Evolutionary conservation across 2,888 invertebrate genomes (phyloP).

Genomic region (Acleris sparsana): DNA sequence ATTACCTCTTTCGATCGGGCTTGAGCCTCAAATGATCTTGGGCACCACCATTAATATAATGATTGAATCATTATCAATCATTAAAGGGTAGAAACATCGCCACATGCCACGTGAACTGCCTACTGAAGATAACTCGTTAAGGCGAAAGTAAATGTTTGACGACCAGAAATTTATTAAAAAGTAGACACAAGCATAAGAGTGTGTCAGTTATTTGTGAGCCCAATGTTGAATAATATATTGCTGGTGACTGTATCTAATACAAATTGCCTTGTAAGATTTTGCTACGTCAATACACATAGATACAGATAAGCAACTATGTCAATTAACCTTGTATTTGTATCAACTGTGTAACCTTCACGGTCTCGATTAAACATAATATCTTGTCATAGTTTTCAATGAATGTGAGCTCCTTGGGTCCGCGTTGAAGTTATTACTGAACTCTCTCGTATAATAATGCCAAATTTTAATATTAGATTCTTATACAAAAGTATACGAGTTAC

Average conservation of each 20-base stretch:
- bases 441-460: background rate
- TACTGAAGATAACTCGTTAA: background rate
- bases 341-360: slow-evolving; percentile 26
- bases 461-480: background rate
- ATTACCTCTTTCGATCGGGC: slow-evolving; percentile 58
- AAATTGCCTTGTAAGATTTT: slow-evolving; percentile 15
- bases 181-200: too few relatives aligned
- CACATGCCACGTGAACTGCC: slow-evolving; percentile 48
- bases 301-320: slow-evolving; percentile 28
- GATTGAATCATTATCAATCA: slow-evolving; percentile 69
- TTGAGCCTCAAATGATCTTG: slow-evolving; percentile 60
- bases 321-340: slow-evolving; percentile 35
- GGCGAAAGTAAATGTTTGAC: too few relatives aligned
- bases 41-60: slow-evolving; percentile 55
- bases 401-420: slow-evolving; percentile 4
- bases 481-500: background rate
- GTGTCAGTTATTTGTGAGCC: too few relatives aligned
- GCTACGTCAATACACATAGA: slow-evolving; percentile 23
- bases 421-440: background rate
- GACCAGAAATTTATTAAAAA: background rate
- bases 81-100: slow-evolving; percentile 56
- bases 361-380: slow-evolving; percentile 25
- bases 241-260: too few relatives aligned
- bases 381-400: slow-evolving; percentile 26
- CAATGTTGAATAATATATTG: too few relatives aligned